Evolutionary conservation across 2,113 vertebrate species (phyloP).

Genomic region (Menura novaehollandiae): DNA sequence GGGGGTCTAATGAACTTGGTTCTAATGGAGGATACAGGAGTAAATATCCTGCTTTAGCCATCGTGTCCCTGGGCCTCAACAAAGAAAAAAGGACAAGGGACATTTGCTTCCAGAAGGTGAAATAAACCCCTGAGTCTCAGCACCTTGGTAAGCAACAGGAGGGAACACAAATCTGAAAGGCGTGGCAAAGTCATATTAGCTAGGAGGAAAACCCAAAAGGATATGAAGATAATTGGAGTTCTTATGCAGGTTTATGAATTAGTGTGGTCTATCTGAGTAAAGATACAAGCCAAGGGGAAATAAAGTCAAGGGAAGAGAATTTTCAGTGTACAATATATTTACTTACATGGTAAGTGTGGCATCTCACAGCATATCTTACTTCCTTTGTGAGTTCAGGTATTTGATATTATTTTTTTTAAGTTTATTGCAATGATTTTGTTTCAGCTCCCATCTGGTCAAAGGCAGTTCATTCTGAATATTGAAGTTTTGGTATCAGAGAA

Average conservation of each 20-base stretch:
- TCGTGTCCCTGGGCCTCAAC: not conserved
- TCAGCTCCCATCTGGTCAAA: not conserved
- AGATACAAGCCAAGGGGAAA: not conserved
- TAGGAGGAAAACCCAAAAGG: not conserved
- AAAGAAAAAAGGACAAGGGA: not conserved
- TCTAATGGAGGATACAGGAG: not conserved
- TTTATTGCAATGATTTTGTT: not conserved
- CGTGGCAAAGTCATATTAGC: not conserved
- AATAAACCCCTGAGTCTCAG: not conserved
- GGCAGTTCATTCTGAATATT: not conserved
- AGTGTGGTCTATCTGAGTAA: not conserved
- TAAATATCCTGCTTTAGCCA: not conserved
- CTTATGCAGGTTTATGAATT: not conserved
- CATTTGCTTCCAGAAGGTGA: not conserved
- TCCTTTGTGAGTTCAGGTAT: not conserved
- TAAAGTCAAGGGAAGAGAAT: not conserved
- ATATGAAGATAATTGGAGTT: not conserved
- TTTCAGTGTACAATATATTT: not conserved
- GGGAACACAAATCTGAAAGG: not conserved
- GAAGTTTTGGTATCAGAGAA: not conserved
- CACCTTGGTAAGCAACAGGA: not conserved
- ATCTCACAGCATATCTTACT: not conserved
- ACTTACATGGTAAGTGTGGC: not conserved
- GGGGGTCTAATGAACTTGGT: not conserved
- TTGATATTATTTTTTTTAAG: not conserved